Evolutionary conservation across 2,797 vertebrate species (phyloP).

Genomic region (Aythya fuligula): DNA sequence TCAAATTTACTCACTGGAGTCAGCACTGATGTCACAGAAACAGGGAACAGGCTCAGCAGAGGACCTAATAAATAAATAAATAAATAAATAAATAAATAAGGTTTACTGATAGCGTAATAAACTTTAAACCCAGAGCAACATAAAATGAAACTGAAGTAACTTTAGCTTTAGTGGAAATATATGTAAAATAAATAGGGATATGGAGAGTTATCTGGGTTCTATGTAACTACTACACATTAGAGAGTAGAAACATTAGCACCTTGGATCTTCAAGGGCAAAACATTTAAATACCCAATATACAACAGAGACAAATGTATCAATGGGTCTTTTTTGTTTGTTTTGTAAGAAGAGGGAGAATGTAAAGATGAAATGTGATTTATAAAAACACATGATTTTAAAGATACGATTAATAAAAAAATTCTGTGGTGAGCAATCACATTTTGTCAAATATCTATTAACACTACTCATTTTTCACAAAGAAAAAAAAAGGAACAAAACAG

Average conservation of each 20-base stretch:
- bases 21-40: not conserved
- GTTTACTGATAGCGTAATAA: not conserved
- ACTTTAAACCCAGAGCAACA: not conserved
- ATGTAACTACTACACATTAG: not conserved
- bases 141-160: not conserved
- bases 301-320: not conserved
- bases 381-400: not conserved
- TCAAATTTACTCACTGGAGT: not conserved
- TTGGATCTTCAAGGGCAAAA: not conserved
- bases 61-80: not conserved
- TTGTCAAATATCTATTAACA: not conserved
- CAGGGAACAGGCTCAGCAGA: not conserved
- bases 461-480: not conserved
- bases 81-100: no score
- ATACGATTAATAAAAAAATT: not conserved
- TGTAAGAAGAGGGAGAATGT: rapidly evolving
- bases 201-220: not conserved
- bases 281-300: not conserved
- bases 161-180: not conserved
- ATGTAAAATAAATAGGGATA: not conserved
- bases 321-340: not conserved
- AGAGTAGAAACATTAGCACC: not conserved
- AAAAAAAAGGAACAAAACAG: not conserved
- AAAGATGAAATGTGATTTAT: not conserved
- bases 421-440: not conserved